A percentile compares a stretch with the other conserved stretches of the same genome.
These are phyloP conservation scores for Neomonachus schauinslandi DNA, from an alignment of 2,113 vertebrate genomes.

Conservation along the genomic window DNA sequence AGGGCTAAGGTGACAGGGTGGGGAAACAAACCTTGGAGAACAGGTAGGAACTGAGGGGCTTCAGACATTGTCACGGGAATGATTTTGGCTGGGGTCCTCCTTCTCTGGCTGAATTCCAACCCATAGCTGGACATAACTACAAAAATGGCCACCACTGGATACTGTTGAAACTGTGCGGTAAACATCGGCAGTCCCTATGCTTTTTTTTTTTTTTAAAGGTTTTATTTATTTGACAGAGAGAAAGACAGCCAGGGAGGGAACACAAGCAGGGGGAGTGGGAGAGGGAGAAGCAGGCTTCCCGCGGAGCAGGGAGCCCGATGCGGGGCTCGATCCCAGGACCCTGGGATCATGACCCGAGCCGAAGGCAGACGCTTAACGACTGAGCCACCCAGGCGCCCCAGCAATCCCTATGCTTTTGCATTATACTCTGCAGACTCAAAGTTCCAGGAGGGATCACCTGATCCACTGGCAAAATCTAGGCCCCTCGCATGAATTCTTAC, in stretches of 20 bases:
- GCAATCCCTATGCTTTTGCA: neutral
- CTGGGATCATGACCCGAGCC: too few species aligned
- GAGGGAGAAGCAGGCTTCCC: too few species aligned
- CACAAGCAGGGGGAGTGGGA: too few species aligned
- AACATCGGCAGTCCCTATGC: neutral
- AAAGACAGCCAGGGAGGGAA: too few species aligned
- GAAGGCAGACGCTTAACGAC: too few species aligned
- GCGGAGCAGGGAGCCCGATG: too few species aligned
- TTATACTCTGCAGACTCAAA: neutral
- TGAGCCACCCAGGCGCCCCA: too few species aligned
- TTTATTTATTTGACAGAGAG: too few species aligned
- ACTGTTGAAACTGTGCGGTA: neutral
- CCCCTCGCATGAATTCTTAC: neutral
- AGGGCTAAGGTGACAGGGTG: fast-evolving
- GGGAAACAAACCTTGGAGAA: neutral
- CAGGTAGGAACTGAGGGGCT: neutral
- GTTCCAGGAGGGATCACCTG: neutral
- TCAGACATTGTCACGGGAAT: neutral
- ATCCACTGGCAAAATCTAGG: neutral
- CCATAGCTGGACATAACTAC: neutral
- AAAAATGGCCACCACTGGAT: neutral
- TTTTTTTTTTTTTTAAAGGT: neutral
- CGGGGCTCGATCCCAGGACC: too few species aligned
- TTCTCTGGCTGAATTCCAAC: neutral
- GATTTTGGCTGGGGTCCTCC: neutral